Evolutionary conservation across 2,888 invertebrate species (phyloP), one percentile per base, ranked within the genome.

Genomic region (Odontothrips loti): DNA sequence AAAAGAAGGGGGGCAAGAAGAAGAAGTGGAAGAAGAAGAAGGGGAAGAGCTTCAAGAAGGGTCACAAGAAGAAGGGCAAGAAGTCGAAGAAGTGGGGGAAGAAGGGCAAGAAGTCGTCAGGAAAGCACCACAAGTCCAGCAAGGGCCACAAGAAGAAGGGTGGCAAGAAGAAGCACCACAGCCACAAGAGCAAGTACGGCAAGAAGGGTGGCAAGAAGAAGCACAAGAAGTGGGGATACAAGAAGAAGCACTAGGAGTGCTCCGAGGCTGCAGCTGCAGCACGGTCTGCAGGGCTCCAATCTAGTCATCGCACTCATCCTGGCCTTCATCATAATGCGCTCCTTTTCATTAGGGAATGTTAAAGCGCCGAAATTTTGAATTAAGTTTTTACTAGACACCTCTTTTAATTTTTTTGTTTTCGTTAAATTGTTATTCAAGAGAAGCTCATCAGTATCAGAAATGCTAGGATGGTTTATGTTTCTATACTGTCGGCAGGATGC

Each of bases 191-290:
- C 85, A 91, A 93, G 84, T 91, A 93, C 84, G 94, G 92, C 84
- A 93, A 95, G 88, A 95, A 95, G 87, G 94, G 94, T 20, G 94
- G 93, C 79, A 92, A 93, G 85, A 92, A 93, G 83, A 93, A 93
- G 84, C 93, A 94, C 87, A 95, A 95, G 87, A 92, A 94, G 86
- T 94, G 93, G 91, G 93, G 93, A 83, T 92, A 91, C 86, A 89
- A 89, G 84, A 89, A 89, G 8, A 87, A 87, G 48, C 81, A 81
- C 47, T 81, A 78, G 47, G 80, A 82, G 80, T 78, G 27, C 75
- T 81, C 48, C 47, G 23, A 43, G 23, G 80, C n/a, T 23, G 47
- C n/a, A 47, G 43, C 80, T 48, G n/a, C n/a, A 20, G 58, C 58
- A 15, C 23, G n/a, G 47, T 12, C 68, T 12, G 23, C 27, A 0